Evolutionary conservation across 2,888 invertebrate species (phyloP).

Genomic region (Torymus texanus): DNA sequence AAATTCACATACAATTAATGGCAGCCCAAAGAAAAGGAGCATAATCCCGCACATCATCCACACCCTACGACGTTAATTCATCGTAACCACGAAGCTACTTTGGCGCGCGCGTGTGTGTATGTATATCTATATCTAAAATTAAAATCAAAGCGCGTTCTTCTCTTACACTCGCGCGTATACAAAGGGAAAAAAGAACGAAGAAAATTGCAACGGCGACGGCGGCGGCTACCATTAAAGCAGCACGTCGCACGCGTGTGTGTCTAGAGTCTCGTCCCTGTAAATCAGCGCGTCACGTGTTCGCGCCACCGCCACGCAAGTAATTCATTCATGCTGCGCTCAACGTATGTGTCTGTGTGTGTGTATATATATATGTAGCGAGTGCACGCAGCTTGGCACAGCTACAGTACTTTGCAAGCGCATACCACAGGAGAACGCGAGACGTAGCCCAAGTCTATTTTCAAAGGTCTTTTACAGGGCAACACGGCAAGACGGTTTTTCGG

Average conservation of each 20-base stretch:
- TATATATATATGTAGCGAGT: constrained; percentile 62
- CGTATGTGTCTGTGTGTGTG: no score
- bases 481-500: no score
- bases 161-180: constrained; percentile 9
- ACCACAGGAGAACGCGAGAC: constrained; percentile 56
- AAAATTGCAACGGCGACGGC: neutral
- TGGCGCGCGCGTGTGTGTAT: no score
- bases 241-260: neutral
- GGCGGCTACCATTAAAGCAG: constrained; percentile 8
- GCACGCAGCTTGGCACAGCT: no score
- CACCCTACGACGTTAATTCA: constrained; percentile 17
- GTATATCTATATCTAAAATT: constrained; percentile 30
- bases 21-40: no score
- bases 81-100: neutral
- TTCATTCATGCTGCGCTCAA: constrained; percentile 72
- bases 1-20: no score
- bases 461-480: no score
- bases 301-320: constrained; percentile 61
- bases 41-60: no score
- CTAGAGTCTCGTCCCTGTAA: constrained; percentile 62
- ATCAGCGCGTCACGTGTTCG: constrained; percentile 71
- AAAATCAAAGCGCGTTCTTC: constrained; percentile 31
- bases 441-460: constrained; percentile 71
- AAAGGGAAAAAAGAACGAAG: constrained; percentile 22
- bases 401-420: constrained; percentile 60